A percentile compares a stretch with the other conserved stretches of the same genome.
These are phyloP conservation scores for Araneus ventricosus DNA, from an alignment of 1,140 invertebrate species.

Conservation along the genomic window DNA sequence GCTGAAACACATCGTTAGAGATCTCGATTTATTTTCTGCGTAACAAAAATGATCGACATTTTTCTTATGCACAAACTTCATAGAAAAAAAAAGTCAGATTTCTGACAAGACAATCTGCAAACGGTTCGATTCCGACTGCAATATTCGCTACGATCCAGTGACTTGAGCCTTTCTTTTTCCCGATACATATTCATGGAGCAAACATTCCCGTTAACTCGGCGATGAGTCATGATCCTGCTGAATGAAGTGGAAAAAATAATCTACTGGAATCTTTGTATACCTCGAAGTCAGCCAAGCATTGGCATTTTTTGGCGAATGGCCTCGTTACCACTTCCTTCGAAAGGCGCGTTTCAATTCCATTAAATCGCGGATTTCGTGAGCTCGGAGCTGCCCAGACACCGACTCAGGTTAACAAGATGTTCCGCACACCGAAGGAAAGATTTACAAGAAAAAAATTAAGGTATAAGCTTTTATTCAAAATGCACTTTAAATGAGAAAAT, in stretches of 20 bases:
- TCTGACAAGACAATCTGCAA: neutral
- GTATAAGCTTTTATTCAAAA: too few species aligned
- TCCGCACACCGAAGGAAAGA: too few species aligned
- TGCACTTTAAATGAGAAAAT: too few species aligned
- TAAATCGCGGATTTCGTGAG: neutral
- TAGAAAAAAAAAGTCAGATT: neutral
- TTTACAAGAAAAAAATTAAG: too few species aligned
- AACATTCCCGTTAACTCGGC: constrained; percentile 24
- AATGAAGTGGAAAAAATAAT: constrained; percentile 40
- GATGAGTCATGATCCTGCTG: constrained; percentile 10
- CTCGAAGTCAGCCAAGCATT: neutral
- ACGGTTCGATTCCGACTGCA: neutral
- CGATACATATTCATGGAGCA: constrained; percentile 9
- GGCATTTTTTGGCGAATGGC: constrained; percentile 2
- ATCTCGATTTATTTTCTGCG: neutral
- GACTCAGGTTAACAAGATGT: neutral
- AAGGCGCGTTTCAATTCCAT: neutral
- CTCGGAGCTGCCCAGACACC: neutral
- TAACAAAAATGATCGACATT: neutral
- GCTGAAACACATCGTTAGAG: neutral
- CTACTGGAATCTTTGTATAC: constrained; percentile 4
- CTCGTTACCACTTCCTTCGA: neutral
- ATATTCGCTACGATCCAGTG: neutral
- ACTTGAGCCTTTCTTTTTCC: neutral
- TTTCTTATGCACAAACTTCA: neutral